Base-by-base conservation (phyloP, 2,888 invertebrate genomes). In the Eristalis arbustorum region DNA sequence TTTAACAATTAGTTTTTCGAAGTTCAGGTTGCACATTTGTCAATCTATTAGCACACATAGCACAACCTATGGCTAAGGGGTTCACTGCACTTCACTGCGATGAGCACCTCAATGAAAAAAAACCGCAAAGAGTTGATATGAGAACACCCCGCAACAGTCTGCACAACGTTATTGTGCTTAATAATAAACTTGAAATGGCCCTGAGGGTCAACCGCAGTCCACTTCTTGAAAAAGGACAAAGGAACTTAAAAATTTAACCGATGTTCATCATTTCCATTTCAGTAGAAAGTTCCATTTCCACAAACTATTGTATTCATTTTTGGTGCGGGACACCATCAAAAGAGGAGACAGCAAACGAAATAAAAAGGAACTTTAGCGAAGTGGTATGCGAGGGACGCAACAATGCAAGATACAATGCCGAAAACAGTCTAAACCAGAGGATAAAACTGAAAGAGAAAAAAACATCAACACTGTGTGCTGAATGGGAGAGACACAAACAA, bases 221-320 rank as follows among this genome's bases (percentile, higher is more conserved):
- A 64, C 22, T 63, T 40, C 37, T n/a, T 57, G 25, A 75, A 61
- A 68, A 64, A 40, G 61, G 25, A 71, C 62, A 78, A 87, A 78
- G 66, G 66, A 83, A 71, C 59, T 83, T 71, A 68, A 75, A 78
- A 71, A 72, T 64, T 71, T 72, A 83, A 79, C 83, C 83, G 59
- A 83, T 87, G 87, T 87, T 83, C 83, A 87, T 87, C 87, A 87
- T 79, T 83, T 75, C 62, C 49, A 67, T 75, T 74, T 42, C 10
- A 34, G 49, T 67, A 78, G 61, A 77, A 78, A 83, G 56, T 66
- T 78, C n/a, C 73, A 37, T 72, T 68, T 69, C 67, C 66, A 67
- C 71, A 63, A 83, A 83, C 74, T 87, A 83, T 72, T 83, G 40
- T 57, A 31, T 57, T 68, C 49, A 66, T 72, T 59, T 66, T n/a